Percentiles rank a stretch among this genome's conserved stretches.
These are phyloP conservation scores for Drosophila burlai DNA, from an alignment of 1,140 invertebrate species.

Conservation along the genomic window DNA sequence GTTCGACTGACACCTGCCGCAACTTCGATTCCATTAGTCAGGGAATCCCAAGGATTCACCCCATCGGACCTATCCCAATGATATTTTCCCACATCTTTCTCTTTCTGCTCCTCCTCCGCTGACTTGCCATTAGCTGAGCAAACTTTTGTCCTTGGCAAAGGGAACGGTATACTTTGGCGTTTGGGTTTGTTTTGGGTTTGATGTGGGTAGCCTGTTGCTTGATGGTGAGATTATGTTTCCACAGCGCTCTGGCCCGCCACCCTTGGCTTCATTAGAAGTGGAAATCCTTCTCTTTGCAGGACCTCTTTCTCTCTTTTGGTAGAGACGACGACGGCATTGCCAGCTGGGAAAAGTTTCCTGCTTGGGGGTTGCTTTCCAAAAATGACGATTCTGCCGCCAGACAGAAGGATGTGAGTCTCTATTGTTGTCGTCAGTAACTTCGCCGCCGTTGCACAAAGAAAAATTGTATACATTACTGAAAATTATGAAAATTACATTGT, in stretches of 20 bases:
- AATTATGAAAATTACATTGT: background rate
- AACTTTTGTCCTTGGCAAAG: constrained; percentile 45
- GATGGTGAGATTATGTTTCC: constrained; percentile 26
- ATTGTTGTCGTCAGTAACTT: constrained; percentile 55
- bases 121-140: constrained; percentile 44
- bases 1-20: constrained; percentile 25
- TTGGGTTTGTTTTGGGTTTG: constrained; percentile 74
- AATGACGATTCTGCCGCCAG: constrained; percentile 24
- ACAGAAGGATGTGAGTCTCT: constrained; percentile 62
- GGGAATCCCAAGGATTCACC: constrained; percentile 14
- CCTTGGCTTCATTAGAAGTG: background rate
- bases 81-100: background rate
- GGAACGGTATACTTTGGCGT: constrained; percentile 13
- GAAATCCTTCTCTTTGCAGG: constrained; percentile 8
- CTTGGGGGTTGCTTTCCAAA: constrained; percentile 48
- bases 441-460: constrained; percentile 1
- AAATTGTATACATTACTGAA: background rate
- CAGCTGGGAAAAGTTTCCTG: constrained; percentile 46
- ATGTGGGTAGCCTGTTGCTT: constrained; percentile 67
- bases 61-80: constrained; percentile 42
- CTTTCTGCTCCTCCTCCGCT: background rate
- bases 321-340: constrained; percentile 49
- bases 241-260: constrained; percentile 10
- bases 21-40: constrained; percentile 39
- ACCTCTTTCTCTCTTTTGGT: background rate